Conservation (phyloP, 2,113 vertebrate genomes). For the Paracanthobrama guichenoti region DNA sequence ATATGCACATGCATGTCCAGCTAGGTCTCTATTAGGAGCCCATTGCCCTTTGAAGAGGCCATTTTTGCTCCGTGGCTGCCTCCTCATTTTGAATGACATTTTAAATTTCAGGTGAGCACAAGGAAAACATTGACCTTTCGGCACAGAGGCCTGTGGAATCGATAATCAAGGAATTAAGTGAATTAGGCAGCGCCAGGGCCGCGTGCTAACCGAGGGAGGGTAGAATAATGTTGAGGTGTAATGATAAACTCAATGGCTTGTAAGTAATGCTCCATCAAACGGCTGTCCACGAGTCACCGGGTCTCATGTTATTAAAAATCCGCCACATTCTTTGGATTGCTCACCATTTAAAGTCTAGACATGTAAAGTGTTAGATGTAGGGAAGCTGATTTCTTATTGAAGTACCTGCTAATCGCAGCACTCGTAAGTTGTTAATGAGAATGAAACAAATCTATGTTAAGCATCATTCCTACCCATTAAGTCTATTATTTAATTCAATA, state of each 20-base stretch:
- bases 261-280: slow-evolving; percentile 73
- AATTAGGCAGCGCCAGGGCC: slow-evolving; percentile 71
- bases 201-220: slow-evolving; percentile 62
- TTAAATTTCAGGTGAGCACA: slow-evolving; percentile 65
- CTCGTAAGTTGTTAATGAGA: slow-evolving; percentile 30
- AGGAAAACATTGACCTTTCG: slow-evolving; percentile 72
- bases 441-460: slow-evolving; percentile 10
- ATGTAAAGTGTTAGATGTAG: background rate
- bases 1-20: background rate
- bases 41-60: slow-evolving; percentile 39
- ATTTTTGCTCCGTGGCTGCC: background rate
- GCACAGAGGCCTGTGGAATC: slow-evolving; percentile 66
- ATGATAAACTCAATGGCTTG: slow-evolving; percentile 77
- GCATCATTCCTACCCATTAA: slow-evolving; percentile 32
- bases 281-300: background rate
- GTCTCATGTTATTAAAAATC: slow-evolving; percentile 47
- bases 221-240: slow-evolving; percentile 68
- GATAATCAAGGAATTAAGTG: slow-evolving; percentile 77
- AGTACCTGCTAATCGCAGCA: slow-evolving; percentile 24
- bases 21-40: background rate
- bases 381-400: slow-evolving; percentile 9
- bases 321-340: slow-evolving; percentile 51
- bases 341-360: slow-evolving; percentile 37
- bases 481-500: slow-evolving; percentile 34
- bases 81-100: slow-evolving; percentile 50